Evolutionary conservation across 2,797 vertebrate genomes (phyloP).

Genomic region (Pampus argenteus): DNA sequence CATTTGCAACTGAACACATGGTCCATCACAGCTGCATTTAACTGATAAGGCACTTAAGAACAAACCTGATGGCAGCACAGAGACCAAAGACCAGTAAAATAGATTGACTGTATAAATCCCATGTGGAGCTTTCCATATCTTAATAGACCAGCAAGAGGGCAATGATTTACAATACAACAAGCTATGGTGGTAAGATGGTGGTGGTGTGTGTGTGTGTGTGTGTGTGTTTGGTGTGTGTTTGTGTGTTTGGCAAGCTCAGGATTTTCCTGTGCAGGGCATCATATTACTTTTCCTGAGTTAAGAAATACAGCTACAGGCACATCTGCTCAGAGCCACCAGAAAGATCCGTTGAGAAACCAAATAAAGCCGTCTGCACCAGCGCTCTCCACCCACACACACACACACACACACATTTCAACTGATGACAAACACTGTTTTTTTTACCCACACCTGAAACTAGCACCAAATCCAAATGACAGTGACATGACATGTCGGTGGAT

Average conservation of each 20-base stretch:
- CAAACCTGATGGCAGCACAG: conserved; percentile 78
- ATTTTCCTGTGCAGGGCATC: conserved; percentile 56
- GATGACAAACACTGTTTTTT: conserved; percentile 42
- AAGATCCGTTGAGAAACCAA: conserved; percentile 51
- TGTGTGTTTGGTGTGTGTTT: conserved; percentile 17
- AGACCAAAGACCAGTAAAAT: conserved; percentile 83
- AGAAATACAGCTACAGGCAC: conserved; percentile 60
- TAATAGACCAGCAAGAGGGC: conserved; percentile 80
- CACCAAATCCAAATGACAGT: conserved; percentile 30
- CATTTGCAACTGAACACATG: conserved; percentile 59
- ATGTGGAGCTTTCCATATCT: conserved; percentile 83
- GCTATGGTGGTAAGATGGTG: conserved; percentile 44
- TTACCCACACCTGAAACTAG: conserved; percentile 22
- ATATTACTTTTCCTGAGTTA: conserved; percentile 67
- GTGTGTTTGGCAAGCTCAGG: conserved; percentile 66
- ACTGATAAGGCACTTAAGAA: conserved; percentile 85
- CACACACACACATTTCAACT: conserved; percentile 39
- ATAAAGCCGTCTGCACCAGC: conserved; percentile 49
- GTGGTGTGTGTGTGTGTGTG: conserved; percentile 6
- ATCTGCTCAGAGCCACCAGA: conserved; percentile 63
- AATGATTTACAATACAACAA: conserved; percentile 80
- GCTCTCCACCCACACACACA: conserved; percentile 46
- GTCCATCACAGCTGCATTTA: conserved; percentile 78
- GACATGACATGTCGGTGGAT: background rate
- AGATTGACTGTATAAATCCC: conserved; percentile 86